Evolutionary conservation across 2,797 vertebrate species (phyloP), one percentile per base, ranked within the genome.

Genomic region (Notoglanidium macrostoma): DNA sequence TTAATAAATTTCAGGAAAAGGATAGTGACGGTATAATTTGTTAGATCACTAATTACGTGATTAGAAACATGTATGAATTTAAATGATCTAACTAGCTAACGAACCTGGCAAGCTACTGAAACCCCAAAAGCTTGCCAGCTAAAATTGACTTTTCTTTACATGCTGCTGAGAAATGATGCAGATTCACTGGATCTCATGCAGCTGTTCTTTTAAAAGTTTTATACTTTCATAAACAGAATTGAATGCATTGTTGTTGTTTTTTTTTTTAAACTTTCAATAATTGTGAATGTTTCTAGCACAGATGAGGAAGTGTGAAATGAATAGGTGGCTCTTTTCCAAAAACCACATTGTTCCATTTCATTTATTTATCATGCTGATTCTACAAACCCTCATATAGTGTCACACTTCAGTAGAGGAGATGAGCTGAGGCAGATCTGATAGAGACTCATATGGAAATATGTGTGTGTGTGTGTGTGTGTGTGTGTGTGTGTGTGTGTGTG

Each of bases 381-480:
- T 10, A 19, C n/a, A 55, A 57, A 19, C 49, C 76, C n/a, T 32
- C 17, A 78, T 15, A 15, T 2, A 29, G 2, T 17, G 57, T 59
- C 35, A 80, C 55, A 15, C 3, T 61, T 61, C 55, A 40, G 61
- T 40, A 79, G 21, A 14, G 21, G 21, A 61, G 11, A 7, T 26
- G 5, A 44, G 35, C 78, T 61, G 55, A 80, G 35, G 55, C 78
- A 80, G 78, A 59, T 80, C 55, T 80, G 78, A 80, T 44, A 77
- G 46, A 51, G 46, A 54, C 46, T 80, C 12, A 15, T 21, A 61
- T 61, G 35, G 21, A 79, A 57, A 76, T 54, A 6, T 51, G 6
- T n/a, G 29, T 9, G 23, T 74, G 40, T 9, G 26, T 11, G 10
- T 29, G n/a, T 65, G 63, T 19, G 67, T n/a, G n/a, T n/a, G n/a